phyloP scores from a whole-genome alignment of 2,797 vertebrate genomes.

The Triplophysa bombifrons region DNA sequence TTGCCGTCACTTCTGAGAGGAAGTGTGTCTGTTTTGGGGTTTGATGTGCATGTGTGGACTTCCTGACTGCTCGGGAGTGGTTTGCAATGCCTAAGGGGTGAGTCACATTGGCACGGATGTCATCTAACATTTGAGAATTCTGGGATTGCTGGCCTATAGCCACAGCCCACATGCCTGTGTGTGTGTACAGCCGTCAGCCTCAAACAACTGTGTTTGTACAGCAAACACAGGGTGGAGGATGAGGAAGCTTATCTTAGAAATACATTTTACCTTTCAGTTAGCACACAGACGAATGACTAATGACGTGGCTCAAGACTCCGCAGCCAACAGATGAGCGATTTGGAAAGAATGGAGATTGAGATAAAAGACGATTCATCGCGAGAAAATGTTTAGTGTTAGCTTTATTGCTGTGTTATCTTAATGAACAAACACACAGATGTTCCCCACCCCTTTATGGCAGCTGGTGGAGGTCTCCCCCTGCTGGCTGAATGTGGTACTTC shows the following conservation, averaged over 20 bases:
- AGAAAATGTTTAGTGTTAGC: not conserved
- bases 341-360: slow-evolving; percentile 1
- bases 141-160: slow-evolving; percentile 32
- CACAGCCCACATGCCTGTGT: slow-evolving; percentile 4
- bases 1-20: not conserved
- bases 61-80: slow-evolving; percentile 37
- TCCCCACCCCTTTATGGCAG: not conserved
- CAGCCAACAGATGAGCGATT: not conserved
- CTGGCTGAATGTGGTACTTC: not conserved
- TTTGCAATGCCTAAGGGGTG: slow-evolving; percentile 43
- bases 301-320: not conserved
- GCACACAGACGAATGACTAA: not conserved
- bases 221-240: slow-evolving; percentile 28
- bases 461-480: slow-evolving; percentile 26
- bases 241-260: slow-evolving; percentile 14
- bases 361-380: not conserved
- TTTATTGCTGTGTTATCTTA: not conserved
- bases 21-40: not conserved
- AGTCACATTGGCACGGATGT: slow-evolving; percentile 45
- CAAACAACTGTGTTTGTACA: slow-evolving; percentile 20
- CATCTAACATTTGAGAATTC: slow-evolving; percentile 8
- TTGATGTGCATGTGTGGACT: slow-evolving; percentile 11
- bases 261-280: slow-evolving; percentile 11
- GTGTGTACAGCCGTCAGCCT: not conserved
- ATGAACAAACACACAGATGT: not conserved